phyloP scores from a whole-genome alignment of 2,888 invertebrate genomes.

The Nemotelus nigrinus region DNA sequence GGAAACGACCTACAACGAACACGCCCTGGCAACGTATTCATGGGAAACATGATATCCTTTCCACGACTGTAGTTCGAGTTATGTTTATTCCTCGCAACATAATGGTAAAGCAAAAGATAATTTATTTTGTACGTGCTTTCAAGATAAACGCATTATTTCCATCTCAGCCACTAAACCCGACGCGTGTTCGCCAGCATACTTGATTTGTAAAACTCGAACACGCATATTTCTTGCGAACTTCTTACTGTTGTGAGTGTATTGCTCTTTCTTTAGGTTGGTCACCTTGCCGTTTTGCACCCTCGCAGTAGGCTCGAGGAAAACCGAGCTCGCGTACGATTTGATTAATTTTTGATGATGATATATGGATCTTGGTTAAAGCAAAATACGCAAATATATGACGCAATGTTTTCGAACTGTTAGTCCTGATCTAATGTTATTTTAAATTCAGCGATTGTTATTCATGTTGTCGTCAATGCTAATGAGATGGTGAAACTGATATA shows the following conservation, averaged over 20 bases:
- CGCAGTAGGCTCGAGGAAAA: background rate
- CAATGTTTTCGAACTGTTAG: conserved; percentile 5
- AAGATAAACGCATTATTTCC: conserved; percentile 5
- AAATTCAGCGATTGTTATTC: background rate
- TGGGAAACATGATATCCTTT: no score
- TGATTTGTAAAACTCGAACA: no score
- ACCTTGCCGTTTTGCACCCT: background rate
- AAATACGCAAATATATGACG: conserved; percentile 8
- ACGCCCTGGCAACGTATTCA: no score
- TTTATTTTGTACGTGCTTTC: conserved; percentile 30
- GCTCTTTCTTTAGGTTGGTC: background rate
- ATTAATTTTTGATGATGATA: conserved; percentile 38
- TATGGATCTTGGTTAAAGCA: conserved; percentile 14
- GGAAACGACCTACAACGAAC: no score
- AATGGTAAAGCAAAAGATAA: background rate
- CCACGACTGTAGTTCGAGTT: no score
- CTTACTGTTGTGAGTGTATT: background rate
- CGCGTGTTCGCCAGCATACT: background rate
- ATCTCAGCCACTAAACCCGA: background rate
- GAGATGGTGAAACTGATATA: no score
- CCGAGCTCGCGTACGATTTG: conserved; percentile 1
- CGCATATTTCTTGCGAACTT: no score
- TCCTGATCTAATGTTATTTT: conserved; percentile 22
- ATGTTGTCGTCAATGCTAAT: background rate
- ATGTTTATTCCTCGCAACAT: no score